A percentile compares a stretch with the other conserved stretches of the same genome.
Conservation (phyloP, 1,140 invertebrate species). For the Drosophila bipectinata region DNA sequence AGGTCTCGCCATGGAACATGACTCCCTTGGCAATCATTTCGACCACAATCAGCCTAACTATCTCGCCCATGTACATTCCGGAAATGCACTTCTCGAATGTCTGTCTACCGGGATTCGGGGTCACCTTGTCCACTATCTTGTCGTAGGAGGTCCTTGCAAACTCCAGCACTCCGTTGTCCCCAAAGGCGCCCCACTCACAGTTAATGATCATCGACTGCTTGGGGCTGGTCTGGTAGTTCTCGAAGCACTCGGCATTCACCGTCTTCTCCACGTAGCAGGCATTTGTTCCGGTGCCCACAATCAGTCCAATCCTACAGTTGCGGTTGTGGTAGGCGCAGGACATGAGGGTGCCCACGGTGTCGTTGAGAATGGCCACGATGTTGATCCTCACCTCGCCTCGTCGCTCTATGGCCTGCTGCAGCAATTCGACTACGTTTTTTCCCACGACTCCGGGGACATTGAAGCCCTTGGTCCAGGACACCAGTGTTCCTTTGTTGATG, state of each 20-base stretch:
- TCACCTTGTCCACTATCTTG: slow-evolving; percentile 91
- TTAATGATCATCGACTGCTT: slow-evolving; percentile 92
- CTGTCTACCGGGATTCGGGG: slow-evolving; percentile 91
- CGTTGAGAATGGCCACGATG: slow-evolving; percentile 97
- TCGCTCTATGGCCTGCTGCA: slow-evolving; percentile 90
- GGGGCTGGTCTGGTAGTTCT: slow-evolving; percentile 85
- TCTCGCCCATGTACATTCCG: slow-evolving; percentile 96
- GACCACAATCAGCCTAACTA: slow-evolving; percentile 86
- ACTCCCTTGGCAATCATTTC: slow-evolving; percentile 72
- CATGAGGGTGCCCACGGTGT: slow-evolving; percentile 97
- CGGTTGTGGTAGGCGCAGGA: slow-evolving; percentile 50
- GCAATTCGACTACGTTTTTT: slow-evolving; percentile 93
- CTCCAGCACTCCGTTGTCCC: slow-evolving; percentile 89
- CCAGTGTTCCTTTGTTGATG: slow-evolving; percentile 93
- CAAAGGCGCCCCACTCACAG: slow-evolving; percentile 98
- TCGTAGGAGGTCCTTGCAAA: slow-evolving; percentile 93
- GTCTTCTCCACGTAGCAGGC: slow-evolving; percentile 97
- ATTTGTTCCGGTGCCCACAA: slow-evolving; percentile 95
- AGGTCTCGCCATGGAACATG: slow-evolving; percentile 28
- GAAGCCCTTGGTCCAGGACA: slow-evolving; percentile 92
- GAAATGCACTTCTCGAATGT: slow-evolving; percentile 96
- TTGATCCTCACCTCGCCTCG: slow-evolving; percentile 87
- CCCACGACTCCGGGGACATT: slow-evolving; percentile 84
- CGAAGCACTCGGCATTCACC: slow-evolving; percentile 85
- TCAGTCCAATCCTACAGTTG: slow-evolving; percentile 84